Evolutionary conservation across 1,140 invertebrate species (phyloP).

Genomic region (Saccostrea glomerata): DNA sequence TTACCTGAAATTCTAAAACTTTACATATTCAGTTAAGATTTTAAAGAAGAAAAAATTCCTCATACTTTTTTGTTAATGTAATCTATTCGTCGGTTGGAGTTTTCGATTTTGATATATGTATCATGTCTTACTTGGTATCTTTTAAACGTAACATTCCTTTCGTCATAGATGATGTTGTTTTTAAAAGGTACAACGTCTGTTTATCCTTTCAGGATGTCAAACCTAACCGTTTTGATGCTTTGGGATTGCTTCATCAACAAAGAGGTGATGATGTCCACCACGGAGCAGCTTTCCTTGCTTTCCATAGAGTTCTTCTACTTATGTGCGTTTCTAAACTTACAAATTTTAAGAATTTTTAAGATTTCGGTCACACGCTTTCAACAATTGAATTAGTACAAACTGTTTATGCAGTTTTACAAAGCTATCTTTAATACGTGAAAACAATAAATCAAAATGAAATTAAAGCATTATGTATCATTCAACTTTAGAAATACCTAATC

Average conservation of each 20-base stretch:
- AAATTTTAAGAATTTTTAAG: background rate
- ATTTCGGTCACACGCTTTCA: too few relatives aligned
- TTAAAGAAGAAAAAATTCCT: too few relatives aligned
- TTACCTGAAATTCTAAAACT: background rate
- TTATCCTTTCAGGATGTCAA: slow-evolving; percentile 58
- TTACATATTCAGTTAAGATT: background rate
- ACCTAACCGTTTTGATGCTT: slow-evolving; percentile 67
- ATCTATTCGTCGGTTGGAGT: too few relatives aligned
- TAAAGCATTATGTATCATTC: too few relatives aligned
- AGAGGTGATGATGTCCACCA: slow-evolving; percentile 61
- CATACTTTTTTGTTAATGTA: too few relatives aligned
- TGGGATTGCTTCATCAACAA: slow-evolving; percentile 63
- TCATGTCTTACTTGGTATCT: background rate
- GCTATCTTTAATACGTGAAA: too few relatives aligned
- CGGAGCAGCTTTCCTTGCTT: slow-evolving; percentile 66
- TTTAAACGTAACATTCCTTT: background rate
- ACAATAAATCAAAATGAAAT: too few relatives aligned
- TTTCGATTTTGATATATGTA: too few relatives aligned
- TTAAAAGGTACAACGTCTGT: background rate
- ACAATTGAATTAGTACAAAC: too few relatives aligned
- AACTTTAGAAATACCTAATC: background rate
- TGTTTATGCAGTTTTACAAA: too few relatives aligned
- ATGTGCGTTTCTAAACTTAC: slow-evolving; percentile 58
- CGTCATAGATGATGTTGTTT: background rate
- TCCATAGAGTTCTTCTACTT: slow-evolving; percentile 64